A percentile compares a stretch with the other conserved stretches of the same genome.
These are phyloP conservation scores for Andrena praecox DNA, from an alignment of 2,888 invertebrate genomes.

Conservation along the genomic window DNA sequence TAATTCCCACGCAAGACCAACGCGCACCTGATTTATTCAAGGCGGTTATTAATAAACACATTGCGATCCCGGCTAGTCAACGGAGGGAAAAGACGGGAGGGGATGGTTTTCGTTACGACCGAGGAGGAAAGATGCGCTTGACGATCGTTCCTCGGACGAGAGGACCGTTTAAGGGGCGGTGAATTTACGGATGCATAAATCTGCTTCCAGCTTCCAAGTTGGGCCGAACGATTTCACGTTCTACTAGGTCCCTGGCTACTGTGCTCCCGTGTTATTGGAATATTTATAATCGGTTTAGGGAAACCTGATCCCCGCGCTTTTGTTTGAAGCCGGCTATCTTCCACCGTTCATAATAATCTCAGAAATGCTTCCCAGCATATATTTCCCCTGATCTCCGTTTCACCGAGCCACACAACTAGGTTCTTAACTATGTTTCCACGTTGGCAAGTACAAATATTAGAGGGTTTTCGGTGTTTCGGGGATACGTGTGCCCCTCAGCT, in stretches of 20 bases:
- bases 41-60: slow-evolving; percentile 18
- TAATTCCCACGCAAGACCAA: background rate
- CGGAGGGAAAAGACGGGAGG: background rate
- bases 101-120: slow-evolving; percentile 3
- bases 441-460: background rate
- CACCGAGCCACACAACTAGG: background rate
- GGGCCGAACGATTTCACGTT: slow-evolving; percentile 6
- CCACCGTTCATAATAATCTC: no score
- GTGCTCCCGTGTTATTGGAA: slow-evolving; percentile 20
- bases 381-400: background rate
- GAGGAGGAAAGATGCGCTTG: background rate
- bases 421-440: background rate
- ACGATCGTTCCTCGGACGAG: slow-evolving; percentile 11
- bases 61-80: background rate
- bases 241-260: slow-evolving; percentile 19
- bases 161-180: slow-evolving; percentile 41
- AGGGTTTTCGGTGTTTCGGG: background rate
- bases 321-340: background rate
- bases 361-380: background rate
- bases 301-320: background rate
- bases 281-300: slow-evolving; percentile 3
- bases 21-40: slow-evolving; percentile 14
- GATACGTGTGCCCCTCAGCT: background rate
- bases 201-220: slow-evolving; percentile 10
- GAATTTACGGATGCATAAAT: slow-evolving; percentile 61